A percentile compares a stretch with the other conserved stretches of the same genome.
Evolutionary conservation across 2,113 vertebrate species (phyloP).

Genomic region (Redunca redunca): DNA sequence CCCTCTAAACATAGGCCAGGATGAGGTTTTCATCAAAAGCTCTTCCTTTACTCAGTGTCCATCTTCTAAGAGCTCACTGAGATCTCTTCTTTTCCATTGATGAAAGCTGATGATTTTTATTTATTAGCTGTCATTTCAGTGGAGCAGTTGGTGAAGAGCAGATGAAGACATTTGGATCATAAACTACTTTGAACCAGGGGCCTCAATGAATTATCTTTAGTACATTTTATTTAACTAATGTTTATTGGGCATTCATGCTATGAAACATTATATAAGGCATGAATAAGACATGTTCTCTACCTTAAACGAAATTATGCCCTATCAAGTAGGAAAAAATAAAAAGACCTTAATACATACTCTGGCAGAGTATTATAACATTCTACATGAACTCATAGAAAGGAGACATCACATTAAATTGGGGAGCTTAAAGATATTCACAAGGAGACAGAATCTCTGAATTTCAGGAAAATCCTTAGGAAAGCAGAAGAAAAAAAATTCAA

Average conservation of each 20-base stretch:
- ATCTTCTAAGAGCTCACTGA: not conserved
- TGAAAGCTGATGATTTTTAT: not conserved
- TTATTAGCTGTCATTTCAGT: not conserved
- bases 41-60: not conserved
- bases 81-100: not conserved
- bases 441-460: not conserved
- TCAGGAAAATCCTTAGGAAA: slow-evolving; percentile 22
- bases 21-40: not conserved
- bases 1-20: not conserved
- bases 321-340: not conserved
- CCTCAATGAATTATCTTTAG: not conserved
- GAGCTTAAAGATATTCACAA: slow-evolving; percentile 36
- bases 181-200: not conserved
- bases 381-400: not conserved
- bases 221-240: not conserved
- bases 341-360: not conserved
- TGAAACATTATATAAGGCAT: not conserved
- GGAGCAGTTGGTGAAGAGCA: not conserved
- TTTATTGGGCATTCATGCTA: not conserved
- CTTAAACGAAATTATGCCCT: not conserved
- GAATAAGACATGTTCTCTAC: not conserved
- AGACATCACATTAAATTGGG: not conserved
- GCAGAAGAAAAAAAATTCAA: slow-evolving; percentile 32
- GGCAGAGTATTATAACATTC: not conserved
- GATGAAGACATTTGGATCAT: not conserved